Evolutionary conservation across 1,140 invertebrate genomes (phyloP).

Genomic region (Luehdorfia chinensis): DNA sequence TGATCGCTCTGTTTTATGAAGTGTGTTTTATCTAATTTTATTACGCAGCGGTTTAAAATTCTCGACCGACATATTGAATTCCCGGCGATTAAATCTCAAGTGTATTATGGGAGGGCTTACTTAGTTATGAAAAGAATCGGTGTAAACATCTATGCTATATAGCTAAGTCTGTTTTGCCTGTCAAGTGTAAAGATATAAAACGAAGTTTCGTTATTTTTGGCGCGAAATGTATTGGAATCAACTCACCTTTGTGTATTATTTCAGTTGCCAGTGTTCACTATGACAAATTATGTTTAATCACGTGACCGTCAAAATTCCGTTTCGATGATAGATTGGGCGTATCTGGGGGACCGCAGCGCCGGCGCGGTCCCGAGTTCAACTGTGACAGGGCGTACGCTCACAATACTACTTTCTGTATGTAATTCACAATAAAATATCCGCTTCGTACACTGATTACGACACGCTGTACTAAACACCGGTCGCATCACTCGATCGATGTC

Average conservation of each 20-base stretch:
- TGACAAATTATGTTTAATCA: background rate
- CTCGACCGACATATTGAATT: too few relatives aligned
- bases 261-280: background rate
- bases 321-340: background rate
- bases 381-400: constrained; percentile 53
- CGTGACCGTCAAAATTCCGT: background rate
- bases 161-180: too few relatives aligned
- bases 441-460: constrained; percentile 69
- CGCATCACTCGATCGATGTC: constrained; percentile 25
- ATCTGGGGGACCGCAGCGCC: constrained; percentile 32
- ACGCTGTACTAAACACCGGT: constrained; percentile 59
- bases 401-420: constrained; percentile 66
- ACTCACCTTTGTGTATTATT: constrained; percentile 1
- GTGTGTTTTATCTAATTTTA: too few relatives aligned
- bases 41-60: too few relatives aligned
- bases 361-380: constrained; percentile 46
- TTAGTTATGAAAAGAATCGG: too few relatives aligned
- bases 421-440: constrained; percentile 72
- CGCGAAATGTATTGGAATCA: too few relatives aligned
- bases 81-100: too few relatives aligned
- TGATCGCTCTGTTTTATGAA: too few relatives aligned
- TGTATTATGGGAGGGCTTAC: too few relatives aligned
- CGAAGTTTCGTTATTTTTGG: too few relatives aligned
- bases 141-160: too few relatives aligned
- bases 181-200: too few relatives aligned